Percentiles rank a stretch among this genome's conserved stretches.
Conservation (phyloP, 2,888 invertebrate genomes). For the Acleris sparsana region DNA sequence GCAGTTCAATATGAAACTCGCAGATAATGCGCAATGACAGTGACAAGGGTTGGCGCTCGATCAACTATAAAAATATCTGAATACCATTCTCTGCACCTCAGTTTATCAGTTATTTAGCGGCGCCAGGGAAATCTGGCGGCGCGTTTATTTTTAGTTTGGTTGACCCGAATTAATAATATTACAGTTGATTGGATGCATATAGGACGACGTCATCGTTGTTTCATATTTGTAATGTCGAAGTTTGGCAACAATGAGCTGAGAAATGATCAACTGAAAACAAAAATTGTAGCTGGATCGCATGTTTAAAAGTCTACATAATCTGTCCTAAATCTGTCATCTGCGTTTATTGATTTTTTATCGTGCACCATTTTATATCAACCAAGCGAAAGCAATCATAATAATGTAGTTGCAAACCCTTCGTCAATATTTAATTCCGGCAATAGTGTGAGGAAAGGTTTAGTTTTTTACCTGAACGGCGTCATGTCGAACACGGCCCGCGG, state of each 20-base stretch:
- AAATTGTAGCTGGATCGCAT: no score
- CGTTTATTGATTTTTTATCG: no score
- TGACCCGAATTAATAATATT: slow-evolving; percentile 28
- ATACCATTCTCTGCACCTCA: slow-evolving; percentile 56
- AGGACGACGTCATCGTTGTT: not conserved
- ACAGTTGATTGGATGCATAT: slow-evolving; percentile 1
- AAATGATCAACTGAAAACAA: no score
- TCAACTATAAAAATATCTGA: slow-evolving; percentile 70
- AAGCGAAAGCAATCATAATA: not conserved
- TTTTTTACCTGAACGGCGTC: slow-evolving; percentile 66
- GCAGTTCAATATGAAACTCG: slow-evolving; percentile 72
- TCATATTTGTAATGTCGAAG: no score
- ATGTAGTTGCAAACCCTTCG: not conserved
- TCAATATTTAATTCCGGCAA: slow-evolving; percentile 23
- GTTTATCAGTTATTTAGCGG: slow-evolving; percentile 70
- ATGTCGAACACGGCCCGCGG: slow-evolving; percentile 70
- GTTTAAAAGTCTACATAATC: no score
- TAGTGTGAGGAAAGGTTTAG: slow-evolving; percentile 31
- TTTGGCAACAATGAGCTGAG: no score
- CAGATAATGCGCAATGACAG: slow-evolving; percentile 72
- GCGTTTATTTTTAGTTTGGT: slow-evolving; percentile 31
- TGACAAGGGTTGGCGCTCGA: slow-evolving; percentile 74
- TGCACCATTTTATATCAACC: not conserved
- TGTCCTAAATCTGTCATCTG: no score
- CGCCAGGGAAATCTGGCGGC: slow-evolving; percentile 45